Evolutionary conservation across 2,888 invertebrate genomes (phyloP).

Genomic region (Limnephilus rhombicus): DNA sequence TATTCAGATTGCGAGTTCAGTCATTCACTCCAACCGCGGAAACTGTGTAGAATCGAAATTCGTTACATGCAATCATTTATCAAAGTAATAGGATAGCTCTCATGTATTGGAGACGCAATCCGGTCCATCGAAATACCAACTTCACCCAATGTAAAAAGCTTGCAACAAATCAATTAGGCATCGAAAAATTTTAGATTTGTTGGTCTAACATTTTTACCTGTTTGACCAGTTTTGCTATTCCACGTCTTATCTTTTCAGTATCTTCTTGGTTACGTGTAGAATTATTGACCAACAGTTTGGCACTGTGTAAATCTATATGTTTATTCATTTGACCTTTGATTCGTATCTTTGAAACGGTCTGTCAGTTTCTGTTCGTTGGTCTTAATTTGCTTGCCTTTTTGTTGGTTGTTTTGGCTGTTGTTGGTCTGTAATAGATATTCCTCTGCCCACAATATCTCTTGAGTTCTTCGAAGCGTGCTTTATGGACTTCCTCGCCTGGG

Average conservation of each 20-base stretch:
- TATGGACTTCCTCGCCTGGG: conserved; percentile 48
- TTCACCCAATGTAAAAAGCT: not conserved
- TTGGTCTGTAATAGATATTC: conserved; percentile 60
- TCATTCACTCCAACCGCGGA: conserved; percentile 39
- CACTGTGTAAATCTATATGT: not conserved
- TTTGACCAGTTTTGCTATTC: not conserved
- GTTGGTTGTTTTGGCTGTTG: not conserved
- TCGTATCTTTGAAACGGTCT: not conserved
- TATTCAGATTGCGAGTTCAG: conserved; percentile 41
- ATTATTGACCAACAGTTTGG: not conserved
- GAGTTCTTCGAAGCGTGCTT: conserved; percentile 37
- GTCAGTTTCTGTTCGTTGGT: conserved; percentile 15
- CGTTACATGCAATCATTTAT: conserved; percentile 59
- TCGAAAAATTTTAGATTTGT: not conserved
- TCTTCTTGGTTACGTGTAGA: not conserved
- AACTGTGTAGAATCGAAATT: conserved; percentile 53
- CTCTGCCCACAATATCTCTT: conserved; percentile 31
- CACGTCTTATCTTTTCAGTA: not conserved
- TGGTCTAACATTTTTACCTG: not conserved
- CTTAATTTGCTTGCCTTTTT: conserved; percentile 9
- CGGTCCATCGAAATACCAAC: not conserved
- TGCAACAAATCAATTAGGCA: not conserved
- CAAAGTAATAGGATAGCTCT: conserved; percentile 59
- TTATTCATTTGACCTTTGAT: not conserved
- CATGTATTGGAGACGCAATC: conserved; percentile 1